phyloP scores from a whole-genome alignment of 2,888 invertebrate genomes.

The Luperina testacea region DNA sequence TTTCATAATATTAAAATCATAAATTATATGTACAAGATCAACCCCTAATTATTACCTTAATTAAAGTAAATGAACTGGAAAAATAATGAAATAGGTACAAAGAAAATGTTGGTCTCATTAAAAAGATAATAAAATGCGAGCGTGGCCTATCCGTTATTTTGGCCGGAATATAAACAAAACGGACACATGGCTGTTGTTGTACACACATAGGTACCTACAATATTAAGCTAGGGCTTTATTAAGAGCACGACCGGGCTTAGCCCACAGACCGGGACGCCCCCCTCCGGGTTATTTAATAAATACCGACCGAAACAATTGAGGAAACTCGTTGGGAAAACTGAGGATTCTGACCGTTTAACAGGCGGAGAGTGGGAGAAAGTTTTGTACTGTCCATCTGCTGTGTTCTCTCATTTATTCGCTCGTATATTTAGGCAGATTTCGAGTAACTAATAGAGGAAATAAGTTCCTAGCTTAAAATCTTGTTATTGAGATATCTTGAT shows the following conservation, averaged over 20 bases:
- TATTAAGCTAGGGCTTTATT: slow-evolving; percentile 77
- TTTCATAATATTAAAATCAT: slow-evolving; percentile 34
- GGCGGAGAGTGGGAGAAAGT: slow-evolving; percentile 50
- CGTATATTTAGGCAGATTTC: slow-evolving; percentile 7
- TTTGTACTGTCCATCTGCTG: slow-evolving; percentile 48
- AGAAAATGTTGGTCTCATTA: slow-evolving; percentile 54
- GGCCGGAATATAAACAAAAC: slow-evolving; percentile 59
- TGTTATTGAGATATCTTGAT: background rate
- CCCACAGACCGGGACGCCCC: slow-evolving; percentile 78
- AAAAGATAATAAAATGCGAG: slow-evolving; percentile 61
- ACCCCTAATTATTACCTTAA: slow-evolving; percentile 32
- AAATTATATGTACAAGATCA: slow-evolving; percentile 15
- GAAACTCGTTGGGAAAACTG: slow-evolving; percentile 77
- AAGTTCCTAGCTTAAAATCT: background rate
- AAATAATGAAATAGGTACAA: slow-evolving; percentile 46
- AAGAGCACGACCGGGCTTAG: slow-evolving; percentile 78
- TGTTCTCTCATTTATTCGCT: slow-evolving; percentile 12
- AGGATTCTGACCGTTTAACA: slow-evolving; percentile 73
- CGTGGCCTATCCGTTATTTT: slow-evolving; percentile 33
- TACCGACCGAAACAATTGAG: slow-evolving; percentile 83
- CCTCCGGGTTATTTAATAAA: slow-evolving; percentile 87
- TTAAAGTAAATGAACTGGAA: slow-evolving; percentile 42
- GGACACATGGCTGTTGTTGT: slow-evolving; percentile 64
- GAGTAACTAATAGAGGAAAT: background rate
- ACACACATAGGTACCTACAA: slow-evolving; percentile 55